These are phyloP conservation scores for Microcebus murinus DNA, from an alignment of 2,113 vertebrate genomes.

Conservation along the genomic window DNA sequence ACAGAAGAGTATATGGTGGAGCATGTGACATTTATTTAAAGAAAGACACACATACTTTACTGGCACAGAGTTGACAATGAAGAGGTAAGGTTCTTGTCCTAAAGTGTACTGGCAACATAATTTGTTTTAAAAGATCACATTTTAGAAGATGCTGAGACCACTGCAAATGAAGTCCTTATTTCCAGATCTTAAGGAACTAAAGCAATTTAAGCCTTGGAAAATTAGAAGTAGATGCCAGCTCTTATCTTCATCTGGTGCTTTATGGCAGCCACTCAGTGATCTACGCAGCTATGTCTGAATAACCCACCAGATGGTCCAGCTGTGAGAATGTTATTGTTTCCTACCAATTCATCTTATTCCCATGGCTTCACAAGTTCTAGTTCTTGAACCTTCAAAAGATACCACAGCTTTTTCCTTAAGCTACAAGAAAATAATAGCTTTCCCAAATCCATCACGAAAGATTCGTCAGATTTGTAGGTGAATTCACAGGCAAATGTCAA, in stretches of 20 bases:
- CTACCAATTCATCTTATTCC: slow-evolving; percentile 54
- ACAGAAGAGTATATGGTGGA: background rate
- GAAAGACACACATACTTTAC: background rate
- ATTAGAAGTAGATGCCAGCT: slow-evolving; percentile 42
- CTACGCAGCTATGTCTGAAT: slow-evolving; percentile 41
- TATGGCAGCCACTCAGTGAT: slow-evolving; percentile 24
- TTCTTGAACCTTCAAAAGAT: slow-evolving; percentile 57
- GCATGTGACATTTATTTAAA: background rate
- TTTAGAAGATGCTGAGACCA: background rate
- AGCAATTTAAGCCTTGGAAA: slow-evolving; percentile 62
- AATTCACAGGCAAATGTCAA: slow-evolving; percentile 17
- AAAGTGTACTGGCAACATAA: background rate
- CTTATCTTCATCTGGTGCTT: slow-evolving; percentile 53
- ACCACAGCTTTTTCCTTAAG: slow-evolving; percentile 42
- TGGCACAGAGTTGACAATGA: background rate
- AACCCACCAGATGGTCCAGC: slow-evolving; percentile 74
- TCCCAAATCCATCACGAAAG: slow-evolving; percentile 45
- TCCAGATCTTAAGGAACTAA: slow-evolving; percentile 41
- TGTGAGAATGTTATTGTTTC: slow-evolving; percentile 71
- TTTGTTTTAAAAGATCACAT: slow-evolving; percentile 17
- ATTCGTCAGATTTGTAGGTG: background rate
- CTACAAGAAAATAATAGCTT: slow-evolving; percentile 52
- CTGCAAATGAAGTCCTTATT: slow-evolving; percentile 1
- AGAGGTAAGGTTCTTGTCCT: background rate
- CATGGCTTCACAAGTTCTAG: slow-evolving; percentile 65